Base-by-base conservation (phyloP, 2,888 invertebrate species). In the Strigamia crassipes region DNA sequence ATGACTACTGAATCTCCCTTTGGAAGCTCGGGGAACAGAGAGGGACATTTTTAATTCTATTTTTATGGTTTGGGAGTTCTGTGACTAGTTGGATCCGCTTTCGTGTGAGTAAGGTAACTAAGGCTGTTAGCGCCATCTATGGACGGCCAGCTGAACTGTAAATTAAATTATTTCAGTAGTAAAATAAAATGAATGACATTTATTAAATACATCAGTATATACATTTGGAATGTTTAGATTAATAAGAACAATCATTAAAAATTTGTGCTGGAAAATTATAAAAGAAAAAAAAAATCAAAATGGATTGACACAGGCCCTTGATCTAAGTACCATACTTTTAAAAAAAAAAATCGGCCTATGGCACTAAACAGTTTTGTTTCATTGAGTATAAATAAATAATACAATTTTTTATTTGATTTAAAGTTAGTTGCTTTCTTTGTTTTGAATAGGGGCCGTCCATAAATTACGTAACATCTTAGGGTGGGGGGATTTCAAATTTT, bases 161-260 rank as follows among this genome's bases (percentile, higher is more conserved):
- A n/a, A 3, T 51, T 61, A 3, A 21, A 23, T 61, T 61, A 56
- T 56, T 56, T n/a, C 15, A 56, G 13, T n/a, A 18, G 21, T 61
- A 21, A 61, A 61, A 61, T 61, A 61, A 61, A 61, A 61, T 61
- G 61, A 61, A 61, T 23, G 61, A 21, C 23, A 21, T 61, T 61
- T 61, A 61, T 61, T 61, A 61, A 61, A 61, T 23, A 61, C 18
- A 61, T 61, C 61, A 15, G 18, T 61, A 61, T 61, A 61, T 61
- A 61, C 61, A 61, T 23, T 61, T 23, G 61, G 18, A 61, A 61
- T 61, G 61, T 61, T 61, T 2, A 9, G 61, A 61, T 61, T 61
- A 61, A n/a, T 61, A n/a, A 23, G 61, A 61, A 61, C 6, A 61
- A 23, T 61, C 21, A 61, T 61, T 61, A 21, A 61, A 61, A 61